Base-by-base conservation (phyloP, 2,113 vertebrate genomes). In the Nanger granti region DNA sequence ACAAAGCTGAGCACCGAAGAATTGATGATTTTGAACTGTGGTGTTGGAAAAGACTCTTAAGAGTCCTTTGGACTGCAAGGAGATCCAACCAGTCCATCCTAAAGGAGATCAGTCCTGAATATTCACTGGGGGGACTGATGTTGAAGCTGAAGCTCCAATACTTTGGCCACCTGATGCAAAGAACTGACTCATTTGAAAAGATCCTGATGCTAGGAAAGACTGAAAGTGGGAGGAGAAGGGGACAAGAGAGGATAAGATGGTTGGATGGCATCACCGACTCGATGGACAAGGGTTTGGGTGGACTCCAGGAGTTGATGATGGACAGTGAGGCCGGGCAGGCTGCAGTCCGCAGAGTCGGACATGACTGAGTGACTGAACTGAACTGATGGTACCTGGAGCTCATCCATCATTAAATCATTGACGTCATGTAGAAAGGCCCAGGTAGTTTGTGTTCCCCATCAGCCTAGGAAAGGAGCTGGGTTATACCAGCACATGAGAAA, bases 1-100 rank as follows among this genome's bases (percentile, higher is more conserved):
- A 12, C 20, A 73, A 73, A 73, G 20, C 69, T 73, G n/a, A 73
- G n/a, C 0, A 0, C 20, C 0, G 0, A 73, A 73, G n/a, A 73
- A 22, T 12, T 73, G 69, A 73, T 37, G 20, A 18, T 41, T 73
- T 73, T 73, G 9, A 24, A 73, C 9, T 41, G 69, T 41, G 69
- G n/a, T 73, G n/a, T 12, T 73, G 69, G 20, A 41, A 17, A 41
- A 73, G n/a, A 22, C 69, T 73, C 69, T 41, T 73, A n/a, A 22
- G n/a, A 37, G 20, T 73, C 4, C n/a, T n/a, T 37, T 73, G 18
- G 69, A 37, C 20, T 41, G n/a, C 66, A 37, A 73, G 66, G n/a
- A 73, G 8, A 11, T 37, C 66, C n/a, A 73, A 73, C 66, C 66
- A 24, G 20, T 37, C n/a, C 69, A 37, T 6, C 5, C 69, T 37